Percentiles rank a stretch among this genome's conserved stretches.
Evolutionary conservation across 2,113 vertebrate species (phyloP).

Genomic region (Gavia stellata): DNA sequence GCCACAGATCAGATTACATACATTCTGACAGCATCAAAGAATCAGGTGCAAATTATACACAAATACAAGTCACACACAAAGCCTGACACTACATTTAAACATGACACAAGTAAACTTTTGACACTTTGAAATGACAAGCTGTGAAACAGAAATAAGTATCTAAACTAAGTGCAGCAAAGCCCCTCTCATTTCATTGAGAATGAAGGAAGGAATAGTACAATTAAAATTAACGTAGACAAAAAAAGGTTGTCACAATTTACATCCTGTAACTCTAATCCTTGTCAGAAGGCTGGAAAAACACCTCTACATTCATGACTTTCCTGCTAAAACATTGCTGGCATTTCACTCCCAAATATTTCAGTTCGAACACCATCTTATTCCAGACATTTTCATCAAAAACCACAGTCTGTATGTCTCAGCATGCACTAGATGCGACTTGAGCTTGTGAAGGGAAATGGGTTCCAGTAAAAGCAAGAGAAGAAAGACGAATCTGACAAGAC

Average conservation of each 20-base stretch:
- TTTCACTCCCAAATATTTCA: neutral
- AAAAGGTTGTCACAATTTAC: neutral
- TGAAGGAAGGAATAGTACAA: neutral
- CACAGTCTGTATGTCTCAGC: neutral
- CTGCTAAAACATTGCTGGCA: neutral
- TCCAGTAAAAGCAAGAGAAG: neutral
- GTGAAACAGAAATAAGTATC: neutral
- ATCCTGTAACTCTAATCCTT: neutral
- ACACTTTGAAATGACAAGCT: neutral
- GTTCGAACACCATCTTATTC: neutral
- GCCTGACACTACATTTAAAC: neutral
- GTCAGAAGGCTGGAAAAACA: neutral
- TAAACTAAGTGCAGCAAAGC: neutral
- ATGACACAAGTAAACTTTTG: neutral
- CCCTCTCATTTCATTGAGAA: neutral
- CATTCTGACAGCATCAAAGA: neutral
- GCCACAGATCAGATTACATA: neutral
- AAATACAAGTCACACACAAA: neutral
- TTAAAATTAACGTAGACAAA: neutral
- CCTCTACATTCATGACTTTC: neutral
- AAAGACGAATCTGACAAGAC: neutral
- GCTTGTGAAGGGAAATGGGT: neutral
- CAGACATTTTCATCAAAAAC: neutral
- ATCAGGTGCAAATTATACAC: neutral
- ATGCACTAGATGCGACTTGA: neutral